Evolutionary conservation across 2,113 vertebrate species (phyloP), one percentile per base, ranked within the genome.

Genomic region (Microtus ochrogaster): DNA sequence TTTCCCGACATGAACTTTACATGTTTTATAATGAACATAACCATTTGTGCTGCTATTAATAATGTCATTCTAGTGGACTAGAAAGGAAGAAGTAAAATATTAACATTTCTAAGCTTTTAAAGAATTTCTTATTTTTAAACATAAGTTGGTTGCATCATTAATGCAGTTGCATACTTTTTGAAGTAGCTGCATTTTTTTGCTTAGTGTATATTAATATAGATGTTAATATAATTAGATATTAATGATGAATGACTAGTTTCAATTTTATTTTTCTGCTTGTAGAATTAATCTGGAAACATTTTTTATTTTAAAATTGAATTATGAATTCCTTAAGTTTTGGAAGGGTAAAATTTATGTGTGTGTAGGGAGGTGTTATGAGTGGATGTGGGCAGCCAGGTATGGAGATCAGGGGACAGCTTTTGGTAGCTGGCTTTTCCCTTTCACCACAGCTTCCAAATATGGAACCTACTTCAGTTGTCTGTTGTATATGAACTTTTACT

Each of bases 181-280:
- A 95, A 92, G 78, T 87, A n/a, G 93, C 92, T 72, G 0, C 13
- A 41, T 85, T 78, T 81, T 81, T 41, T 41, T 85, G 28, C 41
- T 89, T 47, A 52, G 1, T 93, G 61, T 0, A 58, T 90, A 41
- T 95, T 83, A 52, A 19, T 72, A 19, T 47, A n/a, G 52, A n/a
- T 66, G 33, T 66, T 85, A 66, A 11, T 63, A 65, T 24, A n/a
- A 36, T 58, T 85, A 47, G 61, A 68, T 73, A 61, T 82, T 82
- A 89, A 52, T 83, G 28, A 68, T 89, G 55, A 24, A 65, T 39
- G 84, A 39, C 26, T 92, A 21, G 5, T 63, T 94, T 85, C 65
- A 83, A 88, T 92, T 96, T 96, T 79, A 84, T 9, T 95, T 52
- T 79, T 39, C 14, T 83, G 16, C 76, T 36, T 36, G 58, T 49